Conservation (phyloP, 2,888 invertebrate genomes). For the Cataglyphis rosenhaueri region DNA sequence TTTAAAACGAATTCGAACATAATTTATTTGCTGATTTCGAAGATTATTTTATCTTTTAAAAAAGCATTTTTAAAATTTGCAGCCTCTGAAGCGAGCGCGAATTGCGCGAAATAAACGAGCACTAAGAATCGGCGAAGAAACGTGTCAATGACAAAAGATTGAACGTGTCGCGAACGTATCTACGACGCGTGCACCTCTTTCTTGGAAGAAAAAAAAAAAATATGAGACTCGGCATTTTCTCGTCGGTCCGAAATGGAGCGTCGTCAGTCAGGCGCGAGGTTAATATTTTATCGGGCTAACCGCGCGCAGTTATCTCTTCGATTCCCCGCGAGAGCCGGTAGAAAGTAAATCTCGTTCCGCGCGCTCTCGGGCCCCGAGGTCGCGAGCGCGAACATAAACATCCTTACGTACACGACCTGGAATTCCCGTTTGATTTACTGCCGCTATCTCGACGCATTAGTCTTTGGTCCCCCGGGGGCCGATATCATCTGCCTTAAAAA, state of each 20-base stretch:
- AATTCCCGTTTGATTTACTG: conserved; percentile 81
- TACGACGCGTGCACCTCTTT: background rate
- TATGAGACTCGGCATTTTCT: background rate
- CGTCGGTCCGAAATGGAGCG: conserved; percentile 62
- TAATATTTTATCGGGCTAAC: conserved; percentile 71
- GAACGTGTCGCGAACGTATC: conserved; percentile 8
- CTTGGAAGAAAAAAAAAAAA: background rate
- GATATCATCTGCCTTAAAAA: conserved; percentile 83
- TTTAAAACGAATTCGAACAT: too few species aligned
- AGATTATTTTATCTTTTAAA: background rate
- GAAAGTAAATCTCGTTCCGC: conserved; percentile 74
- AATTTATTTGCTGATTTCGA: conserved; percentile 33
- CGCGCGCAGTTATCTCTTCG: conserved; percentile 66
- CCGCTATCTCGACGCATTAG: conserved; percentile 82
- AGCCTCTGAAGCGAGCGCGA: conserved; percentile 4
- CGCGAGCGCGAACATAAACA: conserved; percentile 74
- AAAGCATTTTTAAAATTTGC: too few species aligned
- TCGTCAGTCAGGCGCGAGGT: conserved; percentile 57
- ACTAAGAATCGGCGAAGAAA: conserved; percentile 6
- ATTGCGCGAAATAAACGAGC: conserved; percentile 23
- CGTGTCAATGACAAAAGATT: conserved; percentile 13
- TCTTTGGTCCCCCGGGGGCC: conserved; percentile 78
- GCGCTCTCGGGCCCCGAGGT: conserved; percentile 64
- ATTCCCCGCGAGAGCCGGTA: conserved; percentile 67
- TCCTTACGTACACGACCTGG: conserved; percentile 75